Conservation (phyloP, 2,113 vertebrate species). For the Bos indicus region DNA sequence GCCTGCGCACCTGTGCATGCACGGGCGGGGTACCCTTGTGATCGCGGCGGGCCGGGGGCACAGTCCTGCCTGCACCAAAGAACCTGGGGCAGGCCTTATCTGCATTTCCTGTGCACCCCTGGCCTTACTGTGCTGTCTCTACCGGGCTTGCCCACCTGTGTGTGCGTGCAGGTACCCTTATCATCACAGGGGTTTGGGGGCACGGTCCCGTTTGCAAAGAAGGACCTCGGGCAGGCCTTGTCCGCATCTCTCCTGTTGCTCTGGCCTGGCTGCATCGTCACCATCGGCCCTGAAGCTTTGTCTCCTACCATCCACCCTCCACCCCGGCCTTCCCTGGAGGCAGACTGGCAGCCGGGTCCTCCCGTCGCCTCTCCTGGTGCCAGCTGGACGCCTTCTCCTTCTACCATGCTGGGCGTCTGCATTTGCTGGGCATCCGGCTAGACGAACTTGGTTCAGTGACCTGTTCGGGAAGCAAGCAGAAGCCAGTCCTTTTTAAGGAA, state of each 20-base stretch:
- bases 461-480: neutral
- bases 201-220: rapidly evolving
- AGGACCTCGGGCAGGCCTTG: neutral
- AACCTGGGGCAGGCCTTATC: neutral
- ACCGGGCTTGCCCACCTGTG: rapidly evolving
- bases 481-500: neutral
- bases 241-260: neutral
- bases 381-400: neutral
- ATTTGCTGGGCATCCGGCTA: rapidly evolving
- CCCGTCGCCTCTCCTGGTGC: rapidly evolving
- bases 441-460: neutral
- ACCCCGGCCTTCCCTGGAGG: rapidly evolving
- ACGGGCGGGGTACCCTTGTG: rapidly evolving
- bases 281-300: rapidly evolving
- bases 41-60: rapidly evolving
- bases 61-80: neutral
- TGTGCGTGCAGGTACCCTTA: rapidly evolving
- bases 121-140: neutral
- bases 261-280: neutral
- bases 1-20: rapidly evolving
- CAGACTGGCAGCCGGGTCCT: rapidly evolving
- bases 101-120: neutral
- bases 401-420: neutral
- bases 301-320: neutral
- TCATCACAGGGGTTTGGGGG: rapidly evolving